Conservation (phyloP, 2,797 vertebrate species). For the Gymnoscopelus braueri region DNA sequence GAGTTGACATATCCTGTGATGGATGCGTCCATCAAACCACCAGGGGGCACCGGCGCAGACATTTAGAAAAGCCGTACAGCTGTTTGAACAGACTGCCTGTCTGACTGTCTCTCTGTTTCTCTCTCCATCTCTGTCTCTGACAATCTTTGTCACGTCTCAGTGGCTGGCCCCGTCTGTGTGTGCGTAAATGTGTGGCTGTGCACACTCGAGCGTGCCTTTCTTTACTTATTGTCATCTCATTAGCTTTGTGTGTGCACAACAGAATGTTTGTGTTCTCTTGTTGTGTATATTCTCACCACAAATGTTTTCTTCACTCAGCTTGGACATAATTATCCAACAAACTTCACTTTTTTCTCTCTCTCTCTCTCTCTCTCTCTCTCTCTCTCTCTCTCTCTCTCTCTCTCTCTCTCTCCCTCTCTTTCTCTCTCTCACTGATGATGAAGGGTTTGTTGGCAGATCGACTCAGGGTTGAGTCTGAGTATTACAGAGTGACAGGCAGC, state of each 20-base stretch:
- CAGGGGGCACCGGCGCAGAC: slow-evolving; percentile 36
- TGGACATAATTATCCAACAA: neutral
- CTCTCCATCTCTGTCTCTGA: neutral
- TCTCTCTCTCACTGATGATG: neutral
- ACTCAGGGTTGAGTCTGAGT: no score
- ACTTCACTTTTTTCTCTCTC: neutral
- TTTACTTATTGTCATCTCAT: no score
- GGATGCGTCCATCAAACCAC: slow-evolving; percentile 36
- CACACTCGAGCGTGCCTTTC: no score
- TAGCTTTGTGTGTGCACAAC: no score
- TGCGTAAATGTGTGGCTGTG: no score
- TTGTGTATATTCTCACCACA: no score
- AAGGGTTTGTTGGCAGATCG: no score
- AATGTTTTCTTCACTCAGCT: no score
- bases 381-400: neutral
- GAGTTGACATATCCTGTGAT: slow-evolving; percentile 25
- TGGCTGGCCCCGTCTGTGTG: no score
- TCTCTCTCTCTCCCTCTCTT: slow-evolving; percentile 4
- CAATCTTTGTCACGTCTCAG: neutral
- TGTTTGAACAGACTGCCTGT: slow-evolving; percentile 16
- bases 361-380: neutral
- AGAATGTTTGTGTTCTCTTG: no score
- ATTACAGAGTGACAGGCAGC: no score
- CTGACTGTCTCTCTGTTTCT: neutral
- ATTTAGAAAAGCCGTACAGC: slow-evolving; percentile 16